Percentiles rank a stretch among this genome's conserved stretches.
These are phyloP conservation scores for Huso huso DNA, from an alignment of 2,797 vertebrate species.

Conservation along the genomic window DNA sequence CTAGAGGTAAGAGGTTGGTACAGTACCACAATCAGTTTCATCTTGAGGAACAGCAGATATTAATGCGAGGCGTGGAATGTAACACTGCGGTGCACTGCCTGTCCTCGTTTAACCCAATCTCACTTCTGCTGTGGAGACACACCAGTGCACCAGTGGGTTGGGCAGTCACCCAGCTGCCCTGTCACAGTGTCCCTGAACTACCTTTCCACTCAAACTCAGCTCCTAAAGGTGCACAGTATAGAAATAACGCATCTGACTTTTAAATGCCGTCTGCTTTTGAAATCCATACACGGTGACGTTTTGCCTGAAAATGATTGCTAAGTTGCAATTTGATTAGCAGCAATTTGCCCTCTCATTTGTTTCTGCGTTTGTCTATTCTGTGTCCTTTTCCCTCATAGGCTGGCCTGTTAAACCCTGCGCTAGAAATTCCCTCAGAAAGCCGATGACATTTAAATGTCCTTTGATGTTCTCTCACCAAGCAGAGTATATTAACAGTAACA, in stretches of 20 bases:
- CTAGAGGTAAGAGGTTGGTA: no score
- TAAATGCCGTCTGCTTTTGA: slow-evolving; percentile 73
- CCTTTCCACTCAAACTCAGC: neutral
- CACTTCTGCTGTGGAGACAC: no score
- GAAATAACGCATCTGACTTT: slow-evolving; percentile 66
- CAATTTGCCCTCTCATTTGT: slow-evolving; percentile 90
- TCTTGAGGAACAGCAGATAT: no score
- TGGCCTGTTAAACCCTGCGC: slow-evolving; percentile 75
- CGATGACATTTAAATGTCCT: slow-evolving; percentile 99
- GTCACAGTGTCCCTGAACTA: no score
- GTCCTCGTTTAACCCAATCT: no score
- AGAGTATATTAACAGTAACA: slow-evolving; percentile 96
- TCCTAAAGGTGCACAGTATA: slow-evolving; percentile 38
- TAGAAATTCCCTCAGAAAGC: slow-evolving; percentile 98
- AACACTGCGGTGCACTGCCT: no score
- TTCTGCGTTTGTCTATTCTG: slow-evolving; percentile 83
- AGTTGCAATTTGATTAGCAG: slow-evolving; percentile 88
- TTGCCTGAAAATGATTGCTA: slow-evolving; percentile 81
- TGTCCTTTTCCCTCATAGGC: slow-evolving; percentile 98
- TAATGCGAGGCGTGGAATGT: no score
- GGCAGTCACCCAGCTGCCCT: no score
- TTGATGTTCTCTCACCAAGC: slow-evolving; percentile 98
- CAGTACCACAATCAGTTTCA: no score
- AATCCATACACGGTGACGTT: slow-evolving; percentile 78
- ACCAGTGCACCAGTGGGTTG: no score